Conservation (phyloP, 2,113 vertebrate species). For the Xyliphius kryptos region DNA sequence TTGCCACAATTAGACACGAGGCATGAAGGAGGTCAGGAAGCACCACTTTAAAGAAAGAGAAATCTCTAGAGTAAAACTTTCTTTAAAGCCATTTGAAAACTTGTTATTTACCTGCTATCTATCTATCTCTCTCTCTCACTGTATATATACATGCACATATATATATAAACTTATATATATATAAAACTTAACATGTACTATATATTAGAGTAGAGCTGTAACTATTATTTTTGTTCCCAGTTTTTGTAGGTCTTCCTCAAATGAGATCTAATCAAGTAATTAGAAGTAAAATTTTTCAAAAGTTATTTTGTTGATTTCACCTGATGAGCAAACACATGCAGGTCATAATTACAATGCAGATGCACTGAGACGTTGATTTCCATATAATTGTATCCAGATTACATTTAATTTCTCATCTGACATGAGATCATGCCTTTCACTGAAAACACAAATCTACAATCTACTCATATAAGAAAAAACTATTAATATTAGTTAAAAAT, state of each 20-base stretch:
- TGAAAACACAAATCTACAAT: constrained; percentile 17
- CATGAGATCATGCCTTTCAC: constrained; percentile 33
- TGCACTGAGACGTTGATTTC: constrained; percentile 50
- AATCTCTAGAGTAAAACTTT: too few relatives aligned
- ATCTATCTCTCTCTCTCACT: too few relatives aligned
- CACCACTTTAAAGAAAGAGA: too few relatives aligned
- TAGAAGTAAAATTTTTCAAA: constrained; percentile 33
- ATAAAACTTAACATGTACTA: too few relatives aligned
- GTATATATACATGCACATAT: too few relatives aligned
- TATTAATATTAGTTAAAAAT: too few relatives aligned
- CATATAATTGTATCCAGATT: constrained; percentile 57
- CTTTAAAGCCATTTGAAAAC: too few relatives aligned
- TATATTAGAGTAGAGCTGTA: not conserved
- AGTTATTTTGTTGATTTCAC: constrained; percentile 42
- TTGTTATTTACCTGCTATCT: too few relatives aligned
- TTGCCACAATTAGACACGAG: constrained; percentile 26
- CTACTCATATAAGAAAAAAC: too few relatives aligned
- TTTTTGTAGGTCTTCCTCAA: constrained; percentile 12
- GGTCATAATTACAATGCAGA: constrained; percentile 42
- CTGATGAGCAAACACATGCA: constrained; percentile 42
- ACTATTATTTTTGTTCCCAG: constrained; percentile 23
- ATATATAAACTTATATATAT: too few relatives aligned
- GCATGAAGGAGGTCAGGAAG: constrained; percentile 37
- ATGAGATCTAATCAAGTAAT: constrained; percentile 29
- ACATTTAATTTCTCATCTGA: constrained; percentile 54